Conservation (phyloP, 2,888 invertebrate genomes). For the Galeopsomyia nigrocyanea region DNA sequence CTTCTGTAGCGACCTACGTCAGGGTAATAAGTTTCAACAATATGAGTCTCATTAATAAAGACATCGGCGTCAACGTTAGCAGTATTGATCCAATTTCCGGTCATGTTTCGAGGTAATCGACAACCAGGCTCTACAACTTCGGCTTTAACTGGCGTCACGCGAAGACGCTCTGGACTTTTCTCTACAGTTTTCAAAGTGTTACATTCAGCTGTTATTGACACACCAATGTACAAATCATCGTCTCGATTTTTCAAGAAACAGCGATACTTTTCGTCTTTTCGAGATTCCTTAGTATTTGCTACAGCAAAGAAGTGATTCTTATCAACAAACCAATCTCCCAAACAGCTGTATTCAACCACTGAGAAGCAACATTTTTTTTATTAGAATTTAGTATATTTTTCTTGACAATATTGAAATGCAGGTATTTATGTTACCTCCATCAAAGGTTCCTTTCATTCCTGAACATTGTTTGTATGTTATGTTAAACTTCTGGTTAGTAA, state of each 20-base stretch:
- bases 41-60: conserved; percentile 94
- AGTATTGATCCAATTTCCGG: conserved; percentile 97
- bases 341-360: conserved; percentile 91
- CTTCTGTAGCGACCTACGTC: conserved; percentile 89
- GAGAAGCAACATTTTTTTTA: conserved; percentile 22
- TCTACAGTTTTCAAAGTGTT: conserved; percentile 93
- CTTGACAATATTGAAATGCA: conserved; percentile 3
- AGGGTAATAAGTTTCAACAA: conserved; percentile 95
- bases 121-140: conserved; percentile 94
- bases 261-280: conserved; percentile 94
- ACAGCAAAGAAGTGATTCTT: conserved; percentile 98
- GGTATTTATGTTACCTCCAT: conserved; percentile 74
- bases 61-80: conserved; percentile 97
- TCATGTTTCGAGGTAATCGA: conserved; percentile 92
- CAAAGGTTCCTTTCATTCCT: conserved; percentile 91
- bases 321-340: conserved; percentile 95
- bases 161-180: conserved; percentile 90
- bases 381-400: conserved; percentile 6
- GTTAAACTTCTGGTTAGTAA: conserved; percentile 96
- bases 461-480: conserved; percentile 92
- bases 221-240: conserved; percentile 92
- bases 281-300: conserved; percentile 95
- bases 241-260: conserved; percentile 96
- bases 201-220: conserved; percentile 94
- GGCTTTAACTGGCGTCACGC: conserved; percentile 88